Evolutionary conservation across 2,888 invertebrate species (phyloP).

Genomic region (Pachymerium ferrugineum): DNA sequence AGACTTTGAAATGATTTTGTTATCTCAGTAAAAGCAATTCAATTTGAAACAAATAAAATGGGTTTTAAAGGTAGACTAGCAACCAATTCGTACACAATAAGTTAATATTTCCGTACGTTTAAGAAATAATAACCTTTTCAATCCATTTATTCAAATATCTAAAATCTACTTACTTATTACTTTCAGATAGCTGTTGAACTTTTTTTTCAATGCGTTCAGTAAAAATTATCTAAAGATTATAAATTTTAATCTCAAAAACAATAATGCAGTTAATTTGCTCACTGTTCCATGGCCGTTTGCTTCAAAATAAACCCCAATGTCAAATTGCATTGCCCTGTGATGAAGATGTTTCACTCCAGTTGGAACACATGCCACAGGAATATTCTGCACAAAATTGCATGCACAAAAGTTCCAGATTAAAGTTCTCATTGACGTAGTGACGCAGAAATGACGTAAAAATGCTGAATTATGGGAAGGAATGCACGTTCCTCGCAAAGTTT

Average conservation of each 20-base stretch:
- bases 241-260: constrained; percentile 37
- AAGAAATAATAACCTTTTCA: too few relatives aligned
- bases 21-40: not conserved
- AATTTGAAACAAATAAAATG: not conserved
- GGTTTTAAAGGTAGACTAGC: not conserved
- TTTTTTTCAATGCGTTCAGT: constrained; percentile 58
- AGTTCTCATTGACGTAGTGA: too few relatives aligned
- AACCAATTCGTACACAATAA: not conserved
- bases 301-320: constrained; percentile 97
- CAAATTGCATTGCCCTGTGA: constrained; percentile 79
- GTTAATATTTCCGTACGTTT: not conserved
- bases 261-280: constrained; percentile 33
- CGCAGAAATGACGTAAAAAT: too few relatives aligned
- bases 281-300: constrained; percentile 98
- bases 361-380: constrained; percentile 83
- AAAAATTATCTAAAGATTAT: constrained; percentile 56
- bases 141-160: not conserved
- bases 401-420: too few relatives aligned
- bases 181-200: constrained; percentile 52
- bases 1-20: constrained; percentile 35
- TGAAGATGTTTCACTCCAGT: constrained; percentile 98
- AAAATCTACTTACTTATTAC: constrained; percentile 46
- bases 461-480: too few relatives aligned
- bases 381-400: constrained; percentile 63
- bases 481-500: too few relatives aligned